Evolutionary conservation across 2,888 invertebrate genomes (phyloP), one percentile per base, ranked within the genome.

Genomic region (Zelleria hepariella): DNA sequence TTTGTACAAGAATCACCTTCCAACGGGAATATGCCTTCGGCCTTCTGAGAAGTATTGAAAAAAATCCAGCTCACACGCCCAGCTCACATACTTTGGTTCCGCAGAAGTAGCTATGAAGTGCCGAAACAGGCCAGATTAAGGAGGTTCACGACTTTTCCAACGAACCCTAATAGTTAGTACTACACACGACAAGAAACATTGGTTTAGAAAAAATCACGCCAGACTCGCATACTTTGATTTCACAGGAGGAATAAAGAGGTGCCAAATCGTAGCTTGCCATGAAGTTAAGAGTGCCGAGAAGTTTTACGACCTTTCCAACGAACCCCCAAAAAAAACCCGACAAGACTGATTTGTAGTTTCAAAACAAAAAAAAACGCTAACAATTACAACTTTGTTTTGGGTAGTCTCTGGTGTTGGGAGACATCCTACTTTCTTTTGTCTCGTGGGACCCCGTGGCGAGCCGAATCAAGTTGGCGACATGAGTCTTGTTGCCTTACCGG

Each of bases 21-120:
- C 63, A 63, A 67, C 69, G 76, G 57, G 23, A 57, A 47, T 48
- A 24, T 78, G 32, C 75, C 76, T 80, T 74, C 72, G 67, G 70
- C 80, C 82, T 86, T 86, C 85, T 69, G 64, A 80, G 86, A 87
- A 86, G 62, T 70, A 70, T 78, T 42, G 2, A 10, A 42, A 42
- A 42, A 42, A 42, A 42, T 10, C 7, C 32, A 10, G 32, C 7
- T 6, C 10, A 32, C 32, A 32, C 32, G 32, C 32, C 10, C 4
- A 3, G 10, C 3, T 32, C 8, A 2, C 32, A 32, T 32, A 10
- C 10, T 32, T 32, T 32, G 32, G 32, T 32, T 32, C 32, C 7
- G 32, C 32, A 5, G 32, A 42, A 42, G 15, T 15, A 42, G 15
- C 10, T 42, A 42, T n/a, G n/a, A n/a, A n/a, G n/a, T n/a, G n/a